Conservation (phyloP, 64 coral and sea anemone species). For the Orbicella faveolata region DNA sequence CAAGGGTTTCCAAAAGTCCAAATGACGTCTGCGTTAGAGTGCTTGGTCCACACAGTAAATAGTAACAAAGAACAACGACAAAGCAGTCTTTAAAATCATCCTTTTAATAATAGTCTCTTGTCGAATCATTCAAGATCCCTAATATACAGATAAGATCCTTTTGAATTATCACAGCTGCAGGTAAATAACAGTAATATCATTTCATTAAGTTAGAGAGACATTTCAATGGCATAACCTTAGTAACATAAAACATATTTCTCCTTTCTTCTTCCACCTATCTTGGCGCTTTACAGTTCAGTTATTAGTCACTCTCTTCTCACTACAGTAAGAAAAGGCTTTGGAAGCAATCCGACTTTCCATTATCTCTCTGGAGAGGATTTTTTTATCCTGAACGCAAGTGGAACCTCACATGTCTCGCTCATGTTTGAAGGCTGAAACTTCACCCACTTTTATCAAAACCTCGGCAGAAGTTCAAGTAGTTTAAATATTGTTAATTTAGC, state of each 20-base stretch:
- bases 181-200: conserved; percentile 29
- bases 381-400: neutral
- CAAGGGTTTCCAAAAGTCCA: too few relatives aligned
- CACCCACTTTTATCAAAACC: neutral
- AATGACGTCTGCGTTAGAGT: neutral
- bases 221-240: neutral
- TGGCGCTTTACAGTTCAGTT: neutral
- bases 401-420: neutral
- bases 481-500: neutral
- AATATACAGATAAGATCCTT: conserved; percentile 42
- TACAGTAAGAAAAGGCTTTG: neutral
- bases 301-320: neutral
- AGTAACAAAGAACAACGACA: conserved; percentile 1
- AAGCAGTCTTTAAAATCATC: conserved; percentile 51
- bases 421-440: neutral
- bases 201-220: neutral
- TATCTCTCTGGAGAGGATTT: neutral
- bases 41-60: neutral
- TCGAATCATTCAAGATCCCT: conserved; percentile 42
- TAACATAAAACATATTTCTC: neutral
- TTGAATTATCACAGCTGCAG: conserved; percentile 11
- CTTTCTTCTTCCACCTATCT: neutral
- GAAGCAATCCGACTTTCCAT: neutral
- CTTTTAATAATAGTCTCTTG: conserved; percentile 43
- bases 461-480: neutral